Percentiles rank a stretch among this genome's conserved stretches.
Evolutionary conservation across 1,140 invertebrate genomes (phyloP).

Genomic region (Lasioglossum baleicum): DNA sequence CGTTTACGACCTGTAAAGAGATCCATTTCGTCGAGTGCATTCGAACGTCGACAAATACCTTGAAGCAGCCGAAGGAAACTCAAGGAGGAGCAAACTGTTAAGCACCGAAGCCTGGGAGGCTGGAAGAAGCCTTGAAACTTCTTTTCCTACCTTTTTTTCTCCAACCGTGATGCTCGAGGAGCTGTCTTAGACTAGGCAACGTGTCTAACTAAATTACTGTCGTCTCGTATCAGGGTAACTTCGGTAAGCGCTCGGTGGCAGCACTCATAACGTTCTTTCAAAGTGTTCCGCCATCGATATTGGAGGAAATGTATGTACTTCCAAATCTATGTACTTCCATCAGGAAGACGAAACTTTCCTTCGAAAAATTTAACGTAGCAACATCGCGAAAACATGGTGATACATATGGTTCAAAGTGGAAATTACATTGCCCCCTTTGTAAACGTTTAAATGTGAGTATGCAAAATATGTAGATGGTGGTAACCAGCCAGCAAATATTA

Average conservation of each 20-base stretch:
- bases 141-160: slow-evolving; percentile 1
- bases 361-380: background rate
- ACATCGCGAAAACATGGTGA: background rate
- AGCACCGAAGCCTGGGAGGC: slow-evolving; percentile 31
- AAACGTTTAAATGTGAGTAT: background rate
- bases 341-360: background rate
- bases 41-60: slow-evolving; percentile 64
- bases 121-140: slow-evolving; percentile 51
- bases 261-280: background rate
- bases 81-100: slow-evolving; percentile 55
- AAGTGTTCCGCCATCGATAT: background rate
- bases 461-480: background rate
- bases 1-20: slow-evolving; percentile 63
- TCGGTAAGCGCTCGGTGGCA: background rate
- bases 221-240: slow-evolving; percentile 10
- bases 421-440: background rate
- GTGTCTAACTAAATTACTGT: slow-evolving; percentile 48
- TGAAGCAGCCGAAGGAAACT: slow-evolving; percentile 44
- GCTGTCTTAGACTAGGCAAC: slow-evolving; percentile 31
- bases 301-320: background rate
- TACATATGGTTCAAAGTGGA: background rate
- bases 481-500: background rate
- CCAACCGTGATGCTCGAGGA: slow-evolving; percentile 17
- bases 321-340: background rate
- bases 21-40: slow-evolving; percentile 65